These are phyloP conservation scores for Laothoe populi DNA, from an alignment of 2,888 invertebrate species.

Conservation along the genomic window DNA sequence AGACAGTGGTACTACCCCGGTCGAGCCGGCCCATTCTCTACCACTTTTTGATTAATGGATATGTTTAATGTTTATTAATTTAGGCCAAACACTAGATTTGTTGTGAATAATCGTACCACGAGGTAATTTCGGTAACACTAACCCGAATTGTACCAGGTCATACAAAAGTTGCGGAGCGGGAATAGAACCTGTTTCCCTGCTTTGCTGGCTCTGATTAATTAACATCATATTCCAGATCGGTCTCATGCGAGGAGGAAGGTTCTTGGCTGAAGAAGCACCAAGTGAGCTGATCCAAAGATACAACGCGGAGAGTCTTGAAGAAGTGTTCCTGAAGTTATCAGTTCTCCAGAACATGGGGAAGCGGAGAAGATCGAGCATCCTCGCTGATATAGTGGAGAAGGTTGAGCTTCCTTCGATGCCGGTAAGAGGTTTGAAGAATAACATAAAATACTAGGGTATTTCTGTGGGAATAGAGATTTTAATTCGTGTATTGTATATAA, in stretches of 20 bases:
- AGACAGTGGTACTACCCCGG: too few species aligned
- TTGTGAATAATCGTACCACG: too few species aligned
- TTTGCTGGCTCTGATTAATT: neutral
- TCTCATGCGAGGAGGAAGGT: slow-evolving; percentile 92
- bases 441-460: neutral
- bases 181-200: too few species aligned
- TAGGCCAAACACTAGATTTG: too few species aligned
- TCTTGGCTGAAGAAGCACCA: slow-evolving; percentile 94
- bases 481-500: too few species aligned
- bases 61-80: too few species aligned
- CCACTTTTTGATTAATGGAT: too few species aligned
- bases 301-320: slow-evolving; percentile 90
- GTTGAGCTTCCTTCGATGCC: slow-evolving; percentile 87
- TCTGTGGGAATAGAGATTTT: too few species aligned
- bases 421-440: slow-evolving; percentile 75
- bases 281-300: slow-evolving; percentile 88
- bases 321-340: slow-evolving; percentile 92
- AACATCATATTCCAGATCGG: slow-evolving; percentile 86
- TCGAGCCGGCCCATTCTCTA: too few species aligned
- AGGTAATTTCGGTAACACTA: too few species aligned
- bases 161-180: too few species aligned
- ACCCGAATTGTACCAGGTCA: too few species aligned
- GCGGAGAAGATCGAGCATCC: slow-evolving; percentile 90
- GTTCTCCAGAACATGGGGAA: slow-evolving; percentile 93
- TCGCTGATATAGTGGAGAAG: slow-evolving; percentile 89